Evolutionary conservation across 2,113 vertebrate species (phyloP).

Genomic region (Cyanoliseus patagonus): DNA sequence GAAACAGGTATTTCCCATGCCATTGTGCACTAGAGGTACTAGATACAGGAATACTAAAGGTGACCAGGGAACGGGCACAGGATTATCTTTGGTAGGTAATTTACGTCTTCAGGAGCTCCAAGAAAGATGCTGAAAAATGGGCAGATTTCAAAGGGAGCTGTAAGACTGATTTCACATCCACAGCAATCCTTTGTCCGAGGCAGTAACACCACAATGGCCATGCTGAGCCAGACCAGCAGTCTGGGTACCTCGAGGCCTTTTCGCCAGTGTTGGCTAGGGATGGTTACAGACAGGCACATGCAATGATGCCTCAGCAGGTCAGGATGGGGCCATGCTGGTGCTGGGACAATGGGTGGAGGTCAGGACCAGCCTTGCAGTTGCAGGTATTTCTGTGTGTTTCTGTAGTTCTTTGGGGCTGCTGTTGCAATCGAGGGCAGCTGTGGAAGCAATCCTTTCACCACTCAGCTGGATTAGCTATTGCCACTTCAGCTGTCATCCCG

Average conservation of each 20-base stretch:
- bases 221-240: neutral
- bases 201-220: neutral
- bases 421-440: neutral
- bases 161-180: neutral
- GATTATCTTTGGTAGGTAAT: neutral
- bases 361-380: neutral
- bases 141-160: neutral
- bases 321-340: neutral
- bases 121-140: neutral
- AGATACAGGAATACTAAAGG: neutral
- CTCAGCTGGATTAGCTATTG: neutral
- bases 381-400: neutral
- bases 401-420: neutral
- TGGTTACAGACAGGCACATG: neutral
- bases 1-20: neutral
- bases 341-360: no score
- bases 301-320: neutral
- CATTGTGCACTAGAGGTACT: accelerated
- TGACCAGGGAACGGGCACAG: accelerated
- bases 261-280: neutral
- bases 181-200: neutral
- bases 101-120: neutral
- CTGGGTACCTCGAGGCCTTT: accelerated
- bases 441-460: neutral
- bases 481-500: neutral